phyloP scores from a whole-genome alignment of 2,888 invertebrate species.

The Eupithecia pulchellata region DNA sequence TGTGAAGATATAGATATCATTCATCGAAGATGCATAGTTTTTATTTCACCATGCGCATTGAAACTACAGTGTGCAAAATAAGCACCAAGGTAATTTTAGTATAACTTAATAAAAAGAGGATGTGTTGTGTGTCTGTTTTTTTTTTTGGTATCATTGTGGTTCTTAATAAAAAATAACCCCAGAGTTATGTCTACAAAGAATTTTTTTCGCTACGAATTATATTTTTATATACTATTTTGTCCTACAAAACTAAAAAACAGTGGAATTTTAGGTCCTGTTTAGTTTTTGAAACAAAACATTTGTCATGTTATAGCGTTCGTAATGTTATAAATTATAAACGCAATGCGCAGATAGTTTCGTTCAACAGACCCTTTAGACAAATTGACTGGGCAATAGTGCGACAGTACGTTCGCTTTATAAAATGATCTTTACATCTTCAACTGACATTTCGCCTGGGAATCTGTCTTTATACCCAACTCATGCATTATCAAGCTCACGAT shows the following conservation, averaged over 20 bases:
- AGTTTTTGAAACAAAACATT: too few relatives aligned
- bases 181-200: too few relatives aligned
- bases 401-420: neutral
- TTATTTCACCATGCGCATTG: neutral
- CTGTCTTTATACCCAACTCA: slow-evolving; percentile 5
- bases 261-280: too few relatives aligned
- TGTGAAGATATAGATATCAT: neutral
- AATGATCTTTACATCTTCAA: neutral
- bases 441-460: slow-evolving; percentile 8
- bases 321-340: neutral
- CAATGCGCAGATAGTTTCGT: neutral
- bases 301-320: too few relatives aligned
- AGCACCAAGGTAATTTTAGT: neutral
- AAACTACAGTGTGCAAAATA: neutral
- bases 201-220: too few relatives aligned
- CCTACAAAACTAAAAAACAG: too few relatives aligned
- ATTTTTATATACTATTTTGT: too few relatives aligned
- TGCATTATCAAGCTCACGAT: slow-evolving; percentile 25
- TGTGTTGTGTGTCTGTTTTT: too few relatives aligned
- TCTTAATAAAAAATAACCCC: too few relatives aligned
- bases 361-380: neutral
- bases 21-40: neutral
- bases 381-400: neutral
- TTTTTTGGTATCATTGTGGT: too few relatives aligned
- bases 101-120: too few relatives aligned